Conservation (phyloP, 2,113 vertebrate species). For the Desmodus rotundus region DNA sequence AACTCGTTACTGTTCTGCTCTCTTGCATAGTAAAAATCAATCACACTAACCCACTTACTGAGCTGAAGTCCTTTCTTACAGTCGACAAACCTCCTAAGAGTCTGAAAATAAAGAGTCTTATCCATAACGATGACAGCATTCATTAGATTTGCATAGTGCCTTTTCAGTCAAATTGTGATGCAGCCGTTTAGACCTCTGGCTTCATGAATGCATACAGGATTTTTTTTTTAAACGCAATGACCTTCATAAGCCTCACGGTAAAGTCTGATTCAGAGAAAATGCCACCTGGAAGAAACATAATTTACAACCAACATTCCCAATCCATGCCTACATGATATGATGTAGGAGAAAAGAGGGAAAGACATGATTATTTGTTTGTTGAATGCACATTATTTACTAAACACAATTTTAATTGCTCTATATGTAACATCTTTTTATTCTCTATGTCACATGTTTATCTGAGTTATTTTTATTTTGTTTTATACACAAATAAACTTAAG, state of each 20-base stretch:
- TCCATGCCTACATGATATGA: not conserved
- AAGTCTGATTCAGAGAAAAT: constrained; percentile 41
- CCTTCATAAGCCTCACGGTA: constrained; percentile 6
- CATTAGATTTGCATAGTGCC: constrained; percentile 55
- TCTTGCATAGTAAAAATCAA: constrained; percentile 58
- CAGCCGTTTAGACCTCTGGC: constrained; percentile 44
- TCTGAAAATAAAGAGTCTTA: constrained; percentile 59
- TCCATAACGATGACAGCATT: constrained; percentile 47
- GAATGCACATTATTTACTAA: not conserved
- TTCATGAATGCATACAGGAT: constrained; percentile 32
- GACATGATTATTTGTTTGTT: not conserved
- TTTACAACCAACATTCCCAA: not conserved
- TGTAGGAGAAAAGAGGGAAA: not conserved
- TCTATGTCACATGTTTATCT: not conserved
- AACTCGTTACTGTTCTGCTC: constrained; percentile 22
- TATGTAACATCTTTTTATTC: not conserved
- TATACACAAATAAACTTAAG: not conserved
- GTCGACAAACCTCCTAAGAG: constrained; percentile 46
- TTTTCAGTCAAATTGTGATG: constrained; percentile 53
- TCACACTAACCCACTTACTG: constrained; percentile 47
- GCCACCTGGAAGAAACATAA: constrained; percentile 25
- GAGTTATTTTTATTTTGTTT: not conserved
- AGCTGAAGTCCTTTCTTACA: constrained; percentile 44
- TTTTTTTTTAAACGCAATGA: constrained; percentile 47
- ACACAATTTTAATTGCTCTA: not conserved